Conservation (phyloP, 1,140 invertebrate species). For the Papilio machaon region DNA sequence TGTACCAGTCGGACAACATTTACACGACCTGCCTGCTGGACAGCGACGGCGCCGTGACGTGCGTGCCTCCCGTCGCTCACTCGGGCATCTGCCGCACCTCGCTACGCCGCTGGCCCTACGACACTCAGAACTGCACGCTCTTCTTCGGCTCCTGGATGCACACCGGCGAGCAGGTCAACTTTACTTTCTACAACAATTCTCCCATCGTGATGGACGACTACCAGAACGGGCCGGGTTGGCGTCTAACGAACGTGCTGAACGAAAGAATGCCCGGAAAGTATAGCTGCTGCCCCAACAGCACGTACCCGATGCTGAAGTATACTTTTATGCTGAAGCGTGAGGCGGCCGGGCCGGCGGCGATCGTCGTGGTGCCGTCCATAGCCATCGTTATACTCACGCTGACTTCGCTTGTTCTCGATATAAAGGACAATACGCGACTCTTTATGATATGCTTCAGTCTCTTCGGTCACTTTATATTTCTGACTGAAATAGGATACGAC, state of each 20-base stretch:
- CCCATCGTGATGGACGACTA: constrained; percentile 64
- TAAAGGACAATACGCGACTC: constrained; percentile 68
- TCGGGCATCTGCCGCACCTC: constrained; percentile 78
- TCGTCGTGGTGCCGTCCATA: constrained; percentile 66
- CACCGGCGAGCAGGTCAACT: constrained; percentile 83
- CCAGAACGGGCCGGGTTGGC: constrained; percentile 72
- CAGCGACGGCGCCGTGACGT: constrained; percentile 72
- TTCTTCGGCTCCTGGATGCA: constrained; percentile 84
- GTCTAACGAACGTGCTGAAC: constrained; percentile 56
- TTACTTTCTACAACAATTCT: constrained; percentile 67
- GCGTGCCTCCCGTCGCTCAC: constrained; percentile 78
- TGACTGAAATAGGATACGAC: constrained; percentile 70
- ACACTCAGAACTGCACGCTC: constrained; percentile 80
- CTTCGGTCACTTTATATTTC: constrained; percentile 70
- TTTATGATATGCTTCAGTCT: constrained; percentile 71
- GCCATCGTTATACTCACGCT: constrained; percentile 66
- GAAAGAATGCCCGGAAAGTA: constrained; percentile 65
- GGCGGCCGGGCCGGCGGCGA: constrained; percentile 68
- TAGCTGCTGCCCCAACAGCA: constrained; percentile 63
- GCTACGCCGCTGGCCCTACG: constrained; percentile 81
- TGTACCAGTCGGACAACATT: constrained; percentile 62
- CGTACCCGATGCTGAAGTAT: constrained; percentile 75
- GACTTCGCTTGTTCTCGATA: constrained; percentile 63
- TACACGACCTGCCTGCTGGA: constrained; percentile 73
- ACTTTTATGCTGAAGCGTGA: constrained; percentile 69